A percentile compares a stretch with the other conserved stretches of the same genome.
These are phyloP conservation scores for Noctua janthina DNA, from an alignment of 2,888 invertebrate species.

Conservation along the genomic window DNA sequence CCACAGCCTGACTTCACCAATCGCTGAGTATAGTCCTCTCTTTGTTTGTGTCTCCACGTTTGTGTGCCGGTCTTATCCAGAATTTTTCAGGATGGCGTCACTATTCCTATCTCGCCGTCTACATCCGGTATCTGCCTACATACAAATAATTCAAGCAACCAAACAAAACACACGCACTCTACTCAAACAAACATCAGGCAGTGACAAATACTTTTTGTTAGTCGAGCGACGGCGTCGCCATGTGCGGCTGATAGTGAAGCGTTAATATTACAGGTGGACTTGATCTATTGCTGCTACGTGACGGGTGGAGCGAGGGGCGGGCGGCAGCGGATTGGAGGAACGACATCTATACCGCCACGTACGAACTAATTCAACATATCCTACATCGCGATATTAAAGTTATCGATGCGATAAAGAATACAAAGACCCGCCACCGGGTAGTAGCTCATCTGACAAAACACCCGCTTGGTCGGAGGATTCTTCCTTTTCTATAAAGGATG, in stretches of 20 bases:
- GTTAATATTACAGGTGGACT: conserved; percentile 85
- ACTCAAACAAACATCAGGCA: conserved; percentile 67
- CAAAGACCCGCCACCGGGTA: not conserved
- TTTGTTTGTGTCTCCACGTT: not conserved
- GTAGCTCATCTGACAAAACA: not conserved
- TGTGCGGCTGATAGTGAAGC: conserved; percentile 82
- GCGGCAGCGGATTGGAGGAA: conserved; percentile 52
- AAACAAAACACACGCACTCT: conserved; percentile 38
- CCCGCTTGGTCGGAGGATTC: not conserved
- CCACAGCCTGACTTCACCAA: not conserved
- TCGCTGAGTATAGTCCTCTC: not conserved
- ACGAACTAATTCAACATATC: not conserved
- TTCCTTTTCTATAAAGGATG: not conserved
- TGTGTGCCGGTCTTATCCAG: not conserved
- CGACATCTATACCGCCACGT: not conserved
- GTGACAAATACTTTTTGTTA: conserved; percentile 80
- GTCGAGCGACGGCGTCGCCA: conserved; percentile 72
- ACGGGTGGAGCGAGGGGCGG: conserved; percentile 52
- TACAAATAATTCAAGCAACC: not conserved
- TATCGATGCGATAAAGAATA: not conserved
- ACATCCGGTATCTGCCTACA: not conserved
- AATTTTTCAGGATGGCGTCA: not conserved
- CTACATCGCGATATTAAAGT: not conserved
- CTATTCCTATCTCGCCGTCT: not conserved
- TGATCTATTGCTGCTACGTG: conserved; percentile 82